Evolutionary conservation across 2,113 vertebrate species (phyloP), one percentile per base, ranked within the genome.

Genomic region (Bos javanicus): DNA sequence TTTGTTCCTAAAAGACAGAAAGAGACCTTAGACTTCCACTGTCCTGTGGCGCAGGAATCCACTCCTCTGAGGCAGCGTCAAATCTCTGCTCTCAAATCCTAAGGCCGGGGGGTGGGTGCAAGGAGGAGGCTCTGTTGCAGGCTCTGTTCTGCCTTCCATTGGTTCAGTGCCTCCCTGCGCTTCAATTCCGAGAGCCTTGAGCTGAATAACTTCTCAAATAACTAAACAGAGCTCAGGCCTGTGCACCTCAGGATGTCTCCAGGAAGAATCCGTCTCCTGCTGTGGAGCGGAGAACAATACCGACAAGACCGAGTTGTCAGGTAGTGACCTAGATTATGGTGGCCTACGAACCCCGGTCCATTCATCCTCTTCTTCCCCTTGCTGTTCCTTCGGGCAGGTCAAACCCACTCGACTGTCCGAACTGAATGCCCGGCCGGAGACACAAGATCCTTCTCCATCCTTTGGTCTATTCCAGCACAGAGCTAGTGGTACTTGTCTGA

Each of bases 381-480:
- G 60, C 95, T 96, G 97, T 97, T 0, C 93, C 91, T 97, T 97
- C 97, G 89, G 96, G 93, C 90, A 36, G 93, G 48, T 90, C 91
- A 10, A 95, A 97, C 28, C 64, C 90, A 81, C 15, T 67, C 85
- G 26, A 98, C 98, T 88, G 98, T 98, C 0, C 97, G 8, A 33
- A 83, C 26, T 43, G n/a, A 56, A 56, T 21, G 62, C 91, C 1
- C 10, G 9, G 19, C 80, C 13, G 2, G n/a, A 46, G 5, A 59
- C 82, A 71, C 28, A 15, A 46, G 50, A 57, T 39, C 21, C 36
- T 67, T 59, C 30, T 16, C 28, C n/a, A 64, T 57, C 28, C 9
- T 74, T 17, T 15, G 46, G 48, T 26, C 21, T 54, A 0, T 46
- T 71, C 15, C 62, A 36, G 52, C 52, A 13, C 2, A 54, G 15